These are phyloP conservation scores for Malurus leucopterus DNA, from an alignment of 2,797 vertebrate species.

Conservation along the genomic window DNA sequence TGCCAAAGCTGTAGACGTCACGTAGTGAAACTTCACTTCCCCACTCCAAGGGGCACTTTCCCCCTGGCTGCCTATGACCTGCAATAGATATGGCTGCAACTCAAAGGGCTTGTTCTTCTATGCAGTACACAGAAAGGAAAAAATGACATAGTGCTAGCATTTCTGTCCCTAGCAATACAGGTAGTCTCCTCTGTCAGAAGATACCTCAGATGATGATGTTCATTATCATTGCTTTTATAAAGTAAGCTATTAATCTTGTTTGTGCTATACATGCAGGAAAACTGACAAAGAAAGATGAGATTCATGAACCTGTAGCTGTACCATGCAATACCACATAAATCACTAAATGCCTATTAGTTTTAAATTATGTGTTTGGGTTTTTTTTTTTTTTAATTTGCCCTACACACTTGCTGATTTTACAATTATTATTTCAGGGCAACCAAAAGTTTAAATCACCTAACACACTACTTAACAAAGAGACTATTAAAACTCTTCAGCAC, in stretches of 20 bases:
- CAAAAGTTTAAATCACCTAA: conserved; percentile 30
- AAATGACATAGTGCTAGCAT: neutral
- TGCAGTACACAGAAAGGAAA: neutral
- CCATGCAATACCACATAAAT: neutral
- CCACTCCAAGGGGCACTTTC: neutral
- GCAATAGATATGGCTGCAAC: neutral
- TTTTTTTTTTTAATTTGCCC: neutral
- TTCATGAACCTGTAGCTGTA: neutral
- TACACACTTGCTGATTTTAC: conserved; percentile 6
- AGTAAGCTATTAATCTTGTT: neutral
- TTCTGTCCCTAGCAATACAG: neutral
- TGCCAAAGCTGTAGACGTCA: neutral
- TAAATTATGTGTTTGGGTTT: neutral
- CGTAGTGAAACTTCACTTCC: neutral
- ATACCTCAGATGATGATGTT: neutral
- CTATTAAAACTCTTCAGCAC: conserved; percentile 8
- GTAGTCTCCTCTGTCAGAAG: neutral
- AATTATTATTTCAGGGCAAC: conserved; percentile 22
- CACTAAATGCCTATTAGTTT: neutral
- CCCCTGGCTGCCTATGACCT: neutral
- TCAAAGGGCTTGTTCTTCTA: neutral
- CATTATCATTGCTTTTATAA: neutral
- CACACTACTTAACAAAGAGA: conserved; percentile 25
- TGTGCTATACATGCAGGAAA: neutral
- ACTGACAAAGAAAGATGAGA: neutral